These are phyloP conservation scores for Choristoneura rosaceana DNA, from an alignment of 2,888 invertebrate species.

Conservation along the genomic window DNA sequence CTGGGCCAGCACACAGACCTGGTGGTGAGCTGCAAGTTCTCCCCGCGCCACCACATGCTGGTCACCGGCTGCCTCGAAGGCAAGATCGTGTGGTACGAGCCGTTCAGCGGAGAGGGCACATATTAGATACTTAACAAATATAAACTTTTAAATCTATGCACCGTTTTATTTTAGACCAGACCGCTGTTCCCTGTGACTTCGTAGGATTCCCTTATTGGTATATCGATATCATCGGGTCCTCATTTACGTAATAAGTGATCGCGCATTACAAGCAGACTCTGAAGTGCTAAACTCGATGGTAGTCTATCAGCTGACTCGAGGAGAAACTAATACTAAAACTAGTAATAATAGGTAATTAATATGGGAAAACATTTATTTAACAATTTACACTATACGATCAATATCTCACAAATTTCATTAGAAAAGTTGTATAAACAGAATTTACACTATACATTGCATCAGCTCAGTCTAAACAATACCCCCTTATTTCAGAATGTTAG, in stretches of 20 bases:
- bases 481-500: neutral
- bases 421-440: slow-evolving; percentile 48
- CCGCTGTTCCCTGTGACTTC: too few species aligned
- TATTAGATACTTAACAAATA: slow-evolving; percentile 60
- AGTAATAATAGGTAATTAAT: slow-evolving; percentile 28
- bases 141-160: slow-evolving; percentile 45
- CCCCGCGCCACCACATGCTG: slow-evolving; percentile 93
- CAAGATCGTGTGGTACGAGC: slow-evolving; percentile 95
- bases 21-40: slow-evolving; percentile 96
- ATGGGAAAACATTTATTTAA: slow-evolving; percentile 48
- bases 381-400: slow-evolving; percentile 45
- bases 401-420: slow-evolving; percentile 48
- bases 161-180: slow-evolving; percentile 1
- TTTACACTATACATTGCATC: slow-evolving; percentile 48
- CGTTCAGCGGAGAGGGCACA: slow-evolving; percentile 79
- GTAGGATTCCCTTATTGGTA: too few species aligned
- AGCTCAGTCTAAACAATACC: neutral
- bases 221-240: too few species aligned
- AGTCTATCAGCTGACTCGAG: neutral
- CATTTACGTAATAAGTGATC: too few species aligned
- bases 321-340: neutral
- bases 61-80: slow-evolving; percentile 97
- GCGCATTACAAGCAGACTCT: too few species aligned
- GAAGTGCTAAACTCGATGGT: too few species aligned
- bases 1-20: slow-evolving; percentile 91